These are phyloP conservation scores for Lemur catta DNA, from an alignment of 2,797 vertebrate genomes.

Conservation along the genomic window DNA sequence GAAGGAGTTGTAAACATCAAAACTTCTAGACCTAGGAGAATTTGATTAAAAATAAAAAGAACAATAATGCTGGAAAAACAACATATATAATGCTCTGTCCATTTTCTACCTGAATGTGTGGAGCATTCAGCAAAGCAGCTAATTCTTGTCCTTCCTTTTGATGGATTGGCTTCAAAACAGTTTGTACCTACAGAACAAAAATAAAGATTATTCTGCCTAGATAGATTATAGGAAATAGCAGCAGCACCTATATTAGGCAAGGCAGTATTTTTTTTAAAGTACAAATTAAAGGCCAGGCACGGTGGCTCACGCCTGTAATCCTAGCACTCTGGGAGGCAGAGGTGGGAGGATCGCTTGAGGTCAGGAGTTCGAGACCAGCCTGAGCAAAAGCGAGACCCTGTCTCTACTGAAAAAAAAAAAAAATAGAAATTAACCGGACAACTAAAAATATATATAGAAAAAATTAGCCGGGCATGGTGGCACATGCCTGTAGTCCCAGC, in stretches of 20 bases:
- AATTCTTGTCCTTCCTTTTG: constrained; percentile 97
- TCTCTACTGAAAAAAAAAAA: too few relatives aligned
- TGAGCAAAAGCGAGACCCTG: too few relatives aligned
- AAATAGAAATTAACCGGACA: too few relatives aligned
- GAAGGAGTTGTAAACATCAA: background rate
- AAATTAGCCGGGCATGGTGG: too few relatives aligned
- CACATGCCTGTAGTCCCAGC: too few relatives aligned
- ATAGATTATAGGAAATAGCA: background rate
- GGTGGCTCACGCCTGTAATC: too few relatives aligned
- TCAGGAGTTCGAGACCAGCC: too few relatives aligned
- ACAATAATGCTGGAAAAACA: background rate
- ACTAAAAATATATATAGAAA: too few relatives aligned
- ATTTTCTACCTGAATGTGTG: constrained; percentile 92
- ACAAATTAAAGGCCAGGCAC: background rate
- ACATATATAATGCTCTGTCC: background rate
- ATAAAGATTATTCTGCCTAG: constrained; percentile 23
- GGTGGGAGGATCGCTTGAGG: too few relatives aligned
- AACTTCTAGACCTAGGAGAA: background rate
- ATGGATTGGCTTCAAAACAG: constrained; percentile 89
- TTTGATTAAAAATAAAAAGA: background rate
- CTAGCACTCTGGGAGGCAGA: too few relatives aligned
- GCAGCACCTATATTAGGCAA: background rate
- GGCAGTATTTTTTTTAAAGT: background rate
- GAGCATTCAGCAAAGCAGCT: constrained; percentile 89
- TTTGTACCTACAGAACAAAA: constrained; percentile 89